Evolutionary conservation across 2,797 vertebrate genomes (phyloP), one percentile per base, ranked within the genome.

Genomic region (Rhyacichthys aspro): DNA sequence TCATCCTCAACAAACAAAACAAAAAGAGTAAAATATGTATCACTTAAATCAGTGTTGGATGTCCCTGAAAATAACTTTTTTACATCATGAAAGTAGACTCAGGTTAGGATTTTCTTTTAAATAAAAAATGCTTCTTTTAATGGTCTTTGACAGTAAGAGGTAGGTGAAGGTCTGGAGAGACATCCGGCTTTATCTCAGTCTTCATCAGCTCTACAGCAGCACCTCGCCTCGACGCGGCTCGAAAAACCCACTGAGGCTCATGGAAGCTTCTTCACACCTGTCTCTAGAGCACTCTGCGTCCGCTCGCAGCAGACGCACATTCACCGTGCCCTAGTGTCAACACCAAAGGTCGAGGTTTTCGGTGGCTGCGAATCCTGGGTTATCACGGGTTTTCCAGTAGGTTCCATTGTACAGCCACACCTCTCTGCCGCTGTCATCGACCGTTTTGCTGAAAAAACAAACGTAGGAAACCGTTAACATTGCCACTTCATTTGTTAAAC

Each of bases 311-410:
- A 28, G 23, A 28, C 23, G 7, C 23, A 28, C 23, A 28, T 5
- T 28, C 23, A 2, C 23, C 23, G 23, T 28, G 23, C 23, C 23
- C 23, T 5, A 8, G 17, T 19, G 16, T 39, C 18, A 60, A 44
- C 46, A 96, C 95, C 95, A 97, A 67, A 98, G 86, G 69, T 95
- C 91, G 0, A 95, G 91, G 11, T 94, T 94, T 2, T 94, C 87
- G 2, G 91, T 91, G 47, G 90, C 88, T 41, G 90, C 67, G 0
- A 96, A 97, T 58, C 94, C 95, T 0, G 95, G 95, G 3, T 94
- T 90, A 1, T 93, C 82, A 37, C 95, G 92, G 62, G 94, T 72
- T 63, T 91, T 91, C 95, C 95, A 97, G 88, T 98, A 98, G 0
- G 88, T 94, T 33, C 88, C 87, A 39, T 95, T 96, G 57, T 78